These are phyloP conservation scores for Spatulosminthurus flaviceps DNA, from an alignment of 2,888 invertebrate species.

Conservation along the genomic window DNA sequence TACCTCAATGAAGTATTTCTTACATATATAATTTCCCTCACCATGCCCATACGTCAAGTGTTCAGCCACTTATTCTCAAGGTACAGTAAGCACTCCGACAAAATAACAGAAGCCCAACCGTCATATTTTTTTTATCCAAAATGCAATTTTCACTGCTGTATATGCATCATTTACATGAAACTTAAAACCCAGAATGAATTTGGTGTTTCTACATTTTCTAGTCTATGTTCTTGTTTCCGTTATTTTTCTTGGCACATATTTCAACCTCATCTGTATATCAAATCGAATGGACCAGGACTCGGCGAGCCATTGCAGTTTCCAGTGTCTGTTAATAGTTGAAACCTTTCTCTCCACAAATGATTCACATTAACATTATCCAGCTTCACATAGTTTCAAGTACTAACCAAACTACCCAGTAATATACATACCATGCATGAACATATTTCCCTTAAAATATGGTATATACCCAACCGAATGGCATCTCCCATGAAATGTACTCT, in stretches of 20 bases:
- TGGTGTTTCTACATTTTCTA: not conserved
- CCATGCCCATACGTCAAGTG: too few relatives aligned
- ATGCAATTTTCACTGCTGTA: conserved; percentile 15
- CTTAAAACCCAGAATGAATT: not conserved
- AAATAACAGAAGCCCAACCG: not conserved
- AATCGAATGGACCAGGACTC: too few relatives aligned
- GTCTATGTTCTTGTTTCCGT: not conserved
- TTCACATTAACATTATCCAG: too few relatives aligned
- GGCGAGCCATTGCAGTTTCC: too few relatives aligned
- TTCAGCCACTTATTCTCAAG: not conserved
- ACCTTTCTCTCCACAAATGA: too few relatives aligned
- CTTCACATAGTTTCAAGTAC: too few relatives aligned
- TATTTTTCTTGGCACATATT: conserved; percentile 21
- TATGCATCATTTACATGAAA: conserved; percentile 32
- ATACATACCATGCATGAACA: too few relatives aligned
- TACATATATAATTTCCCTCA: not conserved
- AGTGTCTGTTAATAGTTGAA: not conserved
- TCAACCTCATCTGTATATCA: not conserved
- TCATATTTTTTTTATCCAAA: not conserved
- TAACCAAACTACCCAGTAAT: too few relatives aligned
- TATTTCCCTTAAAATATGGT: too few relatives aligned
- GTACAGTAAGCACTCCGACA: not conserved
- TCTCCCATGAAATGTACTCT: too few relatives aligned
- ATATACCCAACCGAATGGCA: too few relatives aligned
- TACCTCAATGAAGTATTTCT: not conserved